Base-by-base conservation (phyloP, 2,797 vertebrate species). In the Cynodonichthys magdalenae region DNA sequence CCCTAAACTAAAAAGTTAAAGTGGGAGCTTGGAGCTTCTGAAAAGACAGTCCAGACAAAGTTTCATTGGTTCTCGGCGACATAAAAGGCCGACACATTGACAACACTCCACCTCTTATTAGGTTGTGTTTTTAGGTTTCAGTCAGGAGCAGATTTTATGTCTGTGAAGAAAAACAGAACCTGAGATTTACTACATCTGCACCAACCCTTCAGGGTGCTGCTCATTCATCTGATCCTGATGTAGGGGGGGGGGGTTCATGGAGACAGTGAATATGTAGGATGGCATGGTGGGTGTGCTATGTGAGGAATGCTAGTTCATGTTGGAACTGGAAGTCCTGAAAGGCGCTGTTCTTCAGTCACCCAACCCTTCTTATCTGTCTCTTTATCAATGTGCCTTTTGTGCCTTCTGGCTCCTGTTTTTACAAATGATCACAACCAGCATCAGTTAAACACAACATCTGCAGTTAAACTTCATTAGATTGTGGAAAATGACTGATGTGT, bases 221-320 rank as follows among this genome's bases (percentile, higher is more conserved):
- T 64, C 68, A 54, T 73, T 82, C 64, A 81, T 79, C 66, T 60
- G 68, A 69, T 74, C 17, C 44, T 57, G 54, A 66, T 77, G 60
- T 73, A 66, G 75, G 66, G 46, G 36, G n/a, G 66, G 20, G 53
- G 49, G 66, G 78, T 66, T n/a, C n/a, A n/a, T n/a, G n/a, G n/a
- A 47, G 61, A 59, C 62, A 53, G 71, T 20, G 36, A 67, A 60
- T 39, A 70, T 66, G 84, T 83, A 73, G 75, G 89, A 73, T 60
- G 52, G 72, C 68, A 20, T 68, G 82, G 91, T 92, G 92, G 92
- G 90, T 69, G 85, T 87, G 86, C 86, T 88, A 93, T 94, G 92
- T 80, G 59, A 84, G 89, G 93, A 94, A 94, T 94, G 89, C 83
- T 61, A 69, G 79, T 85, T 90, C 90, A 71, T 91, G 93, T 92